Percentiles rank a stretch among this genome's conserved stretches.
Evolutionary conservation across 2,113 vertebrate genomes (phyloP).

Genomic region (Bambusicola thoracicus): DNA sequence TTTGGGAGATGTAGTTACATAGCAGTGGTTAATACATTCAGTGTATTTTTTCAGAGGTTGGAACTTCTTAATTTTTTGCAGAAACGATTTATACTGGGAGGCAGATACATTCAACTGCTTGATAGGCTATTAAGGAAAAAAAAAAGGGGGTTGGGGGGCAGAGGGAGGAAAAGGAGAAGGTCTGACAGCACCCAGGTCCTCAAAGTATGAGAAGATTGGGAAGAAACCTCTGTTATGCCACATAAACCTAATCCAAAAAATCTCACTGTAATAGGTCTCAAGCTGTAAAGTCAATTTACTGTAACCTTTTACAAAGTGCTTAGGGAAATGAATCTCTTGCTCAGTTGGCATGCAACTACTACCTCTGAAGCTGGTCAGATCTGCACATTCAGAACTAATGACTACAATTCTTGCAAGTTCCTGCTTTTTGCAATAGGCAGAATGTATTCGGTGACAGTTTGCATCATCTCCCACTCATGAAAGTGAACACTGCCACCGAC

Average conservation of each 20-base stretch:
- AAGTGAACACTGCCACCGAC: not conserved
- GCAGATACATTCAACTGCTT: not conserved
- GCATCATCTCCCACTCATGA: not conserved
- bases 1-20: not conserved
- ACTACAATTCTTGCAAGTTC: not conserved
- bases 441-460: not conserved
- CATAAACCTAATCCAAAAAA: not conserved
- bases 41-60: not conserved
- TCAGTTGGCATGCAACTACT: not conserved
- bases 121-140: not conserved
- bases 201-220: not conserved
- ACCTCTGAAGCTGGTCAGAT: rapidly evolving
- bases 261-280: not conserved
- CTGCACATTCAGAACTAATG: not conserved
- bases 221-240: not conserved
- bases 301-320: not conserved
- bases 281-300: not conserved
- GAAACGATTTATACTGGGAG: not conserved
- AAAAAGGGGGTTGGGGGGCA: too few species aligned
- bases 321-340: not conserved
- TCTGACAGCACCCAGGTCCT: not conserved
- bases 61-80: not conserved
- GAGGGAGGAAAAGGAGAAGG: not conserved
- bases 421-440: not conserved
- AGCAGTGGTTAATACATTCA: conserved; percentile 33